phyloP scores from a whole-genome alignment of 2,888 invertebrate genomes.

The Ctenicera cuprea region DNA sequence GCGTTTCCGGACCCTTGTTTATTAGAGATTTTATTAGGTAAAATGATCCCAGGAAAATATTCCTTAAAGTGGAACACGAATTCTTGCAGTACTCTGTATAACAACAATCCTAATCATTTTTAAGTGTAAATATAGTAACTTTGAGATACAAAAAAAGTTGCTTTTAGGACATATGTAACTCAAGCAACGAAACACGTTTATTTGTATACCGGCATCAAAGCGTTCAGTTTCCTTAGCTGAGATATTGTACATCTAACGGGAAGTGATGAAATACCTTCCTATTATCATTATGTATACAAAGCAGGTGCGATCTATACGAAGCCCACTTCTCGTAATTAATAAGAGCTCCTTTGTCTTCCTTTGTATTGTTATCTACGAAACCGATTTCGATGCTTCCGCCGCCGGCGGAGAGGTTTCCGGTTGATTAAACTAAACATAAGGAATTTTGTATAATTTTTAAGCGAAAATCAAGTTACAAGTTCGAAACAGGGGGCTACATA shows the following conservation, averaged over 20 bases:
- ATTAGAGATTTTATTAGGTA: too few relatives aligned
- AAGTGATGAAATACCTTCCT: slow-evolving; percentile 23
- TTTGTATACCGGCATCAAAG: slow-evolving; percentile 9
- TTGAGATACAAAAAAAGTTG: too few relatives aligned
- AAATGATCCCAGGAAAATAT: too few relatives aligned
- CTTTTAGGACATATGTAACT: neutral
- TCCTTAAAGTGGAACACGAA: too few relatives aligned
- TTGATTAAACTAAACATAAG: neutral
- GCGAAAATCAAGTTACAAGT: neutral
- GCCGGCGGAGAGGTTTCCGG: neutral
- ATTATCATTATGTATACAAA: slow-evolving; percentile 28
- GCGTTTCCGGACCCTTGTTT: too few relatives aligned
- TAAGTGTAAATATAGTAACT: too few relatives aligned
- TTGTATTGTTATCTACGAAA: slow-evolving; percentile 13
- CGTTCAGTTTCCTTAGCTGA: slow-evolving; percentile 21
- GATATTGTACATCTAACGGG: slow-evolving; percentile 2
- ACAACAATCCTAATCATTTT: too few relatives aligned
- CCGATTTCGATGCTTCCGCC: slow-evolving; percentile 16
- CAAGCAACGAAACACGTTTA: slow-evolving; percentile 3
- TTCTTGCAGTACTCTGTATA: too few relatives aligned
- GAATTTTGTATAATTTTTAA: slow-evolving; percentile 5
- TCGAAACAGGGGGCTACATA: neutral
- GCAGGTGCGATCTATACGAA: slow-evolving; percentile 25
- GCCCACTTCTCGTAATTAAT: slow-evolving; percentile 25
- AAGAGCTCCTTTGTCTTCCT: slow-evolving; percentile 18